Conservation (phyloP, 2,113 vertebrate species). For the Urocynchramus pylzowi region DNA sequence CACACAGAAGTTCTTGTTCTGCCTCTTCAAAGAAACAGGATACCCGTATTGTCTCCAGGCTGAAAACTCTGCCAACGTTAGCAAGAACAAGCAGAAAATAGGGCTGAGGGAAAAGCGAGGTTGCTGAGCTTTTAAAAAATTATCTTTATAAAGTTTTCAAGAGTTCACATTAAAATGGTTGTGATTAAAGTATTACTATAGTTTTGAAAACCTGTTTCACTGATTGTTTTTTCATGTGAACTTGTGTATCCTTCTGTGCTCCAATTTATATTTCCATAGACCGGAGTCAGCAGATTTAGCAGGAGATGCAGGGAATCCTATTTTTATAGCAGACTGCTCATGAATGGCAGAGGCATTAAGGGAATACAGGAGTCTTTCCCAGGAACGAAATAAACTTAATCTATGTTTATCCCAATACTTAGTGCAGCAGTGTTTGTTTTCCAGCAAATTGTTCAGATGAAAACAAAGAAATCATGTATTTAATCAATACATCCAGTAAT, state of each 20-base stretch:
- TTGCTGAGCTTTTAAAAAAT: constrained; percentile 26
- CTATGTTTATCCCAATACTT: background rate
- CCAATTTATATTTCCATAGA: background rate
- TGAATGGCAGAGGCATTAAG: constrained; percentile 20
- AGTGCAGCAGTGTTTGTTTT: background rate
- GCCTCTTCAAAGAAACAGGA: constrained; percentile 30
- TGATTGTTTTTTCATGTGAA: background rate
- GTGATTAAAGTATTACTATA: background rate
- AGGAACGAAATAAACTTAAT: background rate
- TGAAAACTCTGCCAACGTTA: constrained; percentile 13
- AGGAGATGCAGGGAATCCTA: background rate
- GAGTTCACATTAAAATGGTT: background rate
- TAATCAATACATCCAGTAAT: background rate
- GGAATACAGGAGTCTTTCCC: background rate
- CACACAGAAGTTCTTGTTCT: background rate
- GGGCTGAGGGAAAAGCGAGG: background rate
- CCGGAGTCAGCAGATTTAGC: constrained; percentile 19
- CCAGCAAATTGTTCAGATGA: background rate
- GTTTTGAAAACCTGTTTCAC: background rate
- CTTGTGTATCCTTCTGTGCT: background rate
- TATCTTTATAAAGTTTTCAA: background rate
- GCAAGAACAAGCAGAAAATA: background rate
- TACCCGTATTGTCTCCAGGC: constrained; percentile 21
- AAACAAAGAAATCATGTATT: background rate
- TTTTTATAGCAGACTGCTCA: background rate